Percentiles rank a stretch among this genome's conserved stretches.
Evolutionary conservation across 2,888 invertebrate genomes (phyloP).

Genomic region (Caenorhabditis japonica): DNA sequence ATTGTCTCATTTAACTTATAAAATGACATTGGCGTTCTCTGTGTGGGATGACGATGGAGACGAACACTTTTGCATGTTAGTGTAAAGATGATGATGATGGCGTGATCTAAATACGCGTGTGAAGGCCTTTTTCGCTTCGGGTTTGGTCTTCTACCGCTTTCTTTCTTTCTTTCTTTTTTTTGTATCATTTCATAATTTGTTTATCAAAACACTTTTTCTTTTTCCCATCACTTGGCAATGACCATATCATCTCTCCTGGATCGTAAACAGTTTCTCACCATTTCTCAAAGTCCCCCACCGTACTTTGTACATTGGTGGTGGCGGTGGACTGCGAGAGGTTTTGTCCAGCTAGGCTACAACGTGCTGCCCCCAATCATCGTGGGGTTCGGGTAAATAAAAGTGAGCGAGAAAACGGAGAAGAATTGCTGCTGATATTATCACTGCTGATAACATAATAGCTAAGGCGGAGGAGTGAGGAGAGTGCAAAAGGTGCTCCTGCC

Average conservation of each 20-base stretch:
- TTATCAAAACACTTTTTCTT: too few relatives aligned
- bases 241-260: conserved; percentile 12
- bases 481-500: conserved; percentile 15
- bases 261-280: too few relatives aligned
- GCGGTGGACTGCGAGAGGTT: conserved; percentile 1
- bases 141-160: too few relatives aligned
- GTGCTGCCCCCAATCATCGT: conserved; percentile 13
- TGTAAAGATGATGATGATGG: conserved; percentile 41
- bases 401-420: conserved; percentile 25
- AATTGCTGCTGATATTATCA: conserved; percentile 28
- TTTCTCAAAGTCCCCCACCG: conserved; percentile 12
- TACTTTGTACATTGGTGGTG: conserved; percentile 43
- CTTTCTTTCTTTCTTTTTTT: too few relatives aligned
- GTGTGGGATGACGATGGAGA: too few relatives aligned
- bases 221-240: conserved; percentile 9
- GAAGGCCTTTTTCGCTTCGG: too few relatives aligned
- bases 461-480: conserved; percentile 11
- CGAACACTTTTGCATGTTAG: too few relatives aligned
- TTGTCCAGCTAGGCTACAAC: conserved; percentile 28
- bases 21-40: too few relatives aligned
- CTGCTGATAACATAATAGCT: conserved; percentile 12
- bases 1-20: too few relatives aligned
- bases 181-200: too few relatives aligned
- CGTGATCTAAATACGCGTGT: too few relatives aligned
- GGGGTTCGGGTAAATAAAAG: conserved; percentile 42